phyloP scores from a whole-genome alignment of 2,888 invertebrate genomes.

The Gnatocerus cornutus region DNA sequence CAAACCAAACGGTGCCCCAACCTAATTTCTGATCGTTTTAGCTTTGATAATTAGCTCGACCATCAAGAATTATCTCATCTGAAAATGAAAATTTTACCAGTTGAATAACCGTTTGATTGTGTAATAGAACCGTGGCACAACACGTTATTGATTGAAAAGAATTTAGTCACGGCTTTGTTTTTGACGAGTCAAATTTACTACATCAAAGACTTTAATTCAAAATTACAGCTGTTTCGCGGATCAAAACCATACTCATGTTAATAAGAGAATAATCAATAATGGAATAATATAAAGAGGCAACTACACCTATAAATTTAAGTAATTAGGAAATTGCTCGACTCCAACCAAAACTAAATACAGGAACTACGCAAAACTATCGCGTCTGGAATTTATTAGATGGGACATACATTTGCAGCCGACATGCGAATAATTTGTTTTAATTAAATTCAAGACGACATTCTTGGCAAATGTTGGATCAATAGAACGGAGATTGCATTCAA shows the following conservation, averaged over 20 bases:
- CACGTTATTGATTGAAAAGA: too few relatives aligned
- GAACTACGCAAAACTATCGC: conserved; percentile 38
- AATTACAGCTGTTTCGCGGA: too few relatives aligned
- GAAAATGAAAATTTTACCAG: too few relatives aligned
- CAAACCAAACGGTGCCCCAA: too few relatives aligned
- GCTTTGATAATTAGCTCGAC: too few relatives aligned
- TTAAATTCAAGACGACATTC: conserved; percentile 36
- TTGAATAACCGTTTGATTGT: too few relatives aligned
- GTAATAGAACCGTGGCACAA: too few relatives aligned
- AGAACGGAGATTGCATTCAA: conserved; percentile 1
- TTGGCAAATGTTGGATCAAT: conserved; percentile 28
- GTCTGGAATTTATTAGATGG: conserved; percentile 33
- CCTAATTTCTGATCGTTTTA: too few relatives aligned
- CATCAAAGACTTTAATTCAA: too few relatives aligned
- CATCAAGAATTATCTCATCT: too few relatives aligned
- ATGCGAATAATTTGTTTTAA: conserved; percentile 41
- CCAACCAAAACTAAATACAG: conserved; percentile 25
- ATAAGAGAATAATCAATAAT: conserved; percentile 43
- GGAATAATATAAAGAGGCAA: conserved; percentile 39
- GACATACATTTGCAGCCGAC: conserved; percentile 21
- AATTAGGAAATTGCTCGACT: conserved; percentile 46
- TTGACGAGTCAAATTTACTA: too few relatives aligned
- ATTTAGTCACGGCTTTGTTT: too few relatives aligned
- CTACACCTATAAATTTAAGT: conserved; percentile 48
- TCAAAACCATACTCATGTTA: conserved; percentile 7